These are phyloP conservation scores for Parauchenoglanis punctatus DNA, from an alignment of 2,797 vertebrate genomes.

Conservation along the genomic window DNA sequence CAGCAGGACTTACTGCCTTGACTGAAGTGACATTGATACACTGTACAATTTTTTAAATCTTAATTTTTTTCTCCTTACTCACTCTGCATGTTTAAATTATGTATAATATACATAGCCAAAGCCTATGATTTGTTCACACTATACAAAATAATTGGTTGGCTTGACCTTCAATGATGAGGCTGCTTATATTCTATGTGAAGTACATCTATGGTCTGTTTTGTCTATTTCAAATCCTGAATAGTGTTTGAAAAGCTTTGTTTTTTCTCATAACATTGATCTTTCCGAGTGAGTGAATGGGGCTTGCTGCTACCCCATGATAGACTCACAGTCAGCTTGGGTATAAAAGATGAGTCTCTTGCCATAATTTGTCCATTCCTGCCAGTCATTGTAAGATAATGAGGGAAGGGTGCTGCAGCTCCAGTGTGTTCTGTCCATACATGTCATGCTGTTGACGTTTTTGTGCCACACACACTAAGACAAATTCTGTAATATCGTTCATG, in stretches of 20 bases:
- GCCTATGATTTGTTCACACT: neutral
- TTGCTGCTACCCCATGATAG: neutral
- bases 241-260: constrained; percentile 17
- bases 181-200: neutral
- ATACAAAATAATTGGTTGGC: neutral
- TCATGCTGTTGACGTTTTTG: neutral
- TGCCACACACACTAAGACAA: neutral
- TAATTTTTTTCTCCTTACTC: neutral
- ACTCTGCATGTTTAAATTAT: neutral
- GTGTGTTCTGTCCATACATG: neutral
- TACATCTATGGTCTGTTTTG: neutral
- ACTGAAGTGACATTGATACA: neutral
- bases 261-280: neutral
- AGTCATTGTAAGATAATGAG: neutral
- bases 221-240: neutral
- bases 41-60: neutral
- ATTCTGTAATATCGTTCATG: neutral
- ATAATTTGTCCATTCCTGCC: neutral
- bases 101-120: neutral
- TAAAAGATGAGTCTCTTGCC: constrained; percentile 10
- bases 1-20: constrained; percentile 45
- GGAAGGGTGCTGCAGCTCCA: neutral
- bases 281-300: too few relatives aligned
- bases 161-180: neutral
- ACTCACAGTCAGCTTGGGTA: constrained; percentile 5